Percentiles rank a stretch among this genome's conserved stretches.
Conservation (phyloP, 2,113 vertebrate species). For the Seriola aureovittata region DNA sequence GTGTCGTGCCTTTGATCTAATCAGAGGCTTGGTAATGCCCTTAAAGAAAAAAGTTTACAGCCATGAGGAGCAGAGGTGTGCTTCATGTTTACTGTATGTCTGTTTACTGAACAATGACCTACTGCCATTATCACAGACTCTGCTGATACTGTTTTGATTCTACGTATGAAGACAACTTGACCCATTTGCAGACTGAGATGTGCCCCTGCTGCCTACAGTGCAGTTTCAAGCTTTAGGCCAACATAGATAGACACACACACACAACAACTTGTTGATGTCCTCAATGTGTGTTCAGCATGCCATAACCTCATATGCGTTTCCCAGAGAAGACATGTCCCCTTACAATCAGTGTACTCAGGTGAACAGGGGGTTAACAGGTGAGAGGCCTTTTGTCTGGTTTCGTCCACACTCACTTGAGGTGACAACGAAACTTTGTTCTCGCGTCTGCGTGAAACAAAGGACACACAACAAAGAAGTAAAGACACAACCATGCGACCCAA, state of each 20-base stretch:
- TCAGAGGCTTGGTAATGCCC: neutral
- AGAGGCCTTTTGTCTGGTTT: neutral
- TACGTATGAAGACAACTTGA: conserved; percentile 7
- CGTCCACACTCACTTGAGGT: neutral
- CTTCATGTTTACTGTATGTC: conserved; percentile 2
- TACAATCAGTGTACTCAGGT: neutral
- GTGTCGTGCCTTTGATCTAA: conserved; percentile 21
- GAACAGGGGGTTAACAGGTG: neutral
- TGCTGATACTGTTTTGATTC: conserved; percentile 16
- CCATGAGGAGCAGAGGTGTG: neutral
- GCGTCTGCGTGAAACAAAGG: conserved; percentile 27
- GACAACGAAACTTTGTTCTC: conserved; percentile 6
- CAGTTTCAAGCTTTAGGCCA: neutral
- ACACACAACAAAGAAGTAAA: conserved; percentile 18
- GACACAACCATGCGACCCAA: neutral
- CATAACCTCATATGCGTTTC: neutral
- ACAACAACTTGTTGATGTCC: neutral
- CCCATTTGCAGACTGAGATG: neutral
- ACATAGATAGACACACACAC: too few relatives aligned
- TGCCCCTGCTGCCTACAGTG: neutral
- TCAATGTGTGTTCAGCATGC: neutral
- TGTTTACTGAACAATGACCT: conserved; percentile 23
- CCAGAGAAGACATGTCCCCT: neutral
- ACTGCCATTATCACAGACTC: conserved; percentile 20
- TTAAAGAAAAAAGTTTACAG: neutral